Evolutionary conservation across 2,113 vertebrate species (phyloP).

Genomic region (Suricata suricatta): DNA sequence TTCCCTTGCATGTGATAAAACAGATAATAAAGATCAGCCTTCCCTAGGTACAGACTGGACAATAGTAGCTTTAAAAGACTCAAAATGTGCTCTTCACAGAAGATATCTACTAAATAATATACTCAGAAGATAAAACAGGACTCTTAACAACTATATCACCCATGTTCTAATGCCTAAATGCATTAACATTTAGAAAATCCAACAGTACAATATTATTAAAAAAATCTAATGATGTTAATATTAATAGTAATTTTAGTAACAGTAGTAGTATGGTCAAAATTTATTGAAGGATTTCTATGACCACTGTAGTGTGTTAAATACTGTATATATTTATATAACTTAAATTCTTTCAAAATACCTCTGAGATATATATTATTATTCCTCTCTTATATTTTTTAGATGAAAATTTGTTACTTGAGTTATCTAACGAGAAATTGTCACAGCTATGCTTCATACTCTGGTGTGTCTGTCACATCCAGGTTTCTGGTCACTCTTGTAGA

Average conservation of each 20-base stretch:
- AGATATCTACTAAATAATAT: constrained; percentile 48
- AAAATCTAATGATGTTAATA: neutral
- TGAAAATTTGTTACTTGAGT: neutral
- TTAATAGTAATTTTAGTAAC: neutral
- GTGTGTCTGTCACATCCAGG: neutral
- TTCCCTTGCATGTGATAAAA: constrained; percentile 60
- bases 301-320: neutral
- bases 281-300: neutral
- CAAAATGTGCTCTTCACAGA: constrained; percentile 39
- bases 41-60: neutral
- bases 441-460: neutral
- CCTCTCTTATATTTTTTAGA: neutral
- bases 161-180: neutral
- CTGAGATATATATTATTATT: neutral
- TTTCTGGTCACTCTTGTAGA: neutral
- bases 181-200: neutral
- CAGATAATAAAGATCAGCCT: constrained; percentile 56
- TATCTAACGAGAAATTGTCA: neutral
- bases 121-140: neutral
- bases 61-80: constrained; percentile 41
- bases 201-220: neutral
- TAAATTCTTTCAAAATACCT: neutral
- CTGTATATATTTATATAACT: neutral
- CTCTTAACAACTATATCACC: neutral
- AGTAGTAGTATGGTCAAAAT: neutral